These are phyloP conservation scores for Octomys mimax DNA, from an alignment of 2,797 vertebrate genomes.

Conservation along the genomic window DNA sequence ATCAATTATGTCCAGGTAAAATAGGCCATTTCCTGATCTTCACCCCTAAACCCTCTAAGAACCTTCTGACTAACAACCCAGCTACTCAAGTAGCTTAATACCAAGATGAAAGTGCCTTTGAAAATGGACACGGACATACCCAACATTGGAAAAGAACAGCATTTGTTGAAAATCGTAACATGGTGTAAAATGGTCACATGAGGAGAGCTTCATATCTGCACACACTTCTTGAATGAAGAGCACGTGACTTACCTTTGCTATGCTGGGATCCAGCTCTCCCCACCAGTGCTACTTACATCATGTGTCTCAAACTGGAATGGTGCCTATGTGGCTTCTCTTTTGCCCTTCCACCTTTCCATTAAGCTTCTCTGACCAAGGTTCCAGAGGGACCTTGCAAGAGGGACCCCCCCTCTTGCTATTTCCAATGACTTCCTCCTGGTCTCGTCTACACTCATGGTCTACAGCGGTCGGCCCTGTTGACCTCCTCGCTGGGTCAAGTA, in stretches of 20 bases:
- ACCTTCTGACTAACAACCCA: not conserved
- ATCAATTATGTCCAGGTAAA: not conserved
- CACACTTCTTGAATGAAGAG: not conserved
- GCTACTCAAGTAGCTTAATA: not conserved
- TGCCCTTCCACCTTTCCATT: not conserved
- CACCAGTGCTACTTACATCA: not conserved
- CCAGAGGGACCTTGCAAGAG: no score
- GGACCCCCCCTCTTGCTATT: not conserved
- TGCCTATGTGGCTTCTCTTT: not conserved
- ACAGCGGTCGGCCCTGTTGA: not conserved
- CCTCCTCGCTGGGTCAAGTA: not conserved
- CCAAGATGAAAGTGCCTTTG: not conserved
- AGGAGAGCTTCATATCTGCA: not conserved
- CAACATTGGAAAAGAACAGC: not conserved
- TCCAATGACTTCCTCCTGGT: not conserved
- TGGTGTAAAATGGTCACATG: not conserved
- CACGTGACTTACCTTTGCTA: not conserved
- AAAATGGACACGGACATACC: not conserved
- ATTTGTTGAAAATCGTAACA: not conserved
- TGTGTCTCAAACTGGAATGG: not conserved
- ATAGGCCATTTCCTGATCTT: not conserved
- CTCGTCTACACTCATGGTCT: not conserved
- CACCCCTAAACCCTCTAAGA: not conserved
- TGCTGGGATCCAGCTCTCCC: not conserved
- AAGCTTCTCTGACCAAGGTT: not conserved